Conservation (phyloP, 2,797 vertebrate genomes). For the Poecilia picta region DNA sequence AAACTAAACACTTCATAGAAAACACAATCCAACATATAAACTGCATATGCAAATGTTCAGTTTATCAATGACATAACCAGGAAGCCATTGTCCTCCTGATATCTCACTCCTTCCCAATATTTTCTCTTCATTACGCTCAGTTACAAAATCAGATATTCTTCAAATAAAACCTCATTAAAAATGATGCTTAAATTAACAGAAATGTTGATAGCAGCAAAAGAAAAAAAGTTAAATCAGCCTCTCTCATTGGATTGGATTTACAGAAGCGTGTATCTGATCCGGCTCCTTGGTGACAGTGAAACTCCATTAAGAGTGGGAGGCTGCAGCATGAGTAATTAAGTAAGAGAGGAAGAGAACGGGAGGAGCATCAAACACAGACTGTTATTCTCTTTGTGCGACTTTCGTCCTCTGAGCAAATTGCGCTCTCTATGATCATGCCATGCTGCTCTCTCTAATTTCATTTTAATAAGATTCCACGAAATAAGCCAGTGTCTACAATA, state of each 20-base stretch:
- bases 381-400: not conserved
- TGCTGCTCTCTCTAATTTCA: slow-evolving; percentile 41
- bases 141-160: not conserved
- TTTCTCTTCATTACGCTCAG: not conserved
- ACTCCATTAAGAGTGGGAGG: slow-evolving; percentile 17
- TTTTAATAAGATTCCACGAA: slow-evolving; percentile 35
- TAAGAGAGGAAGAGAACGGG: slow-evolving; percentile 16
- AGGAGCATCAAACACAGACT: slow-evolving; percentile 28
- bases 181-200: not conserved
- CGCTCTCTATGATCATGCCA: slow-evolving; percentile 17
- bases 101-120: not conserved
- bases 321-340: slow-evolving; percentile 31
- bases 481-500: slow-evolving; percentile 32
- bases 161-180: not conserved
- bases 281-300: slow-evolving; percentile 15
- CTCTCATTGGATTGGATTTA: slow-evolving; percentile 15
- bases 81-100: not conserved
- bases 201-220: slow-evolving; percentile 5
- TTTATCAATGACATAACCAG: not conserved
- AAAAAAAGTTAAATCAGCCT: not conserved
- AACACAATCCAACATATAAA: not conserved
- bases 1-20: not conserved
- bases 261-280: slow-evolving; percentile 19
- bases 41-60: not conserved
- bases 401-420: slow-evolving; percentile 38